Percentiles rank a stretch among this genome's conserved stretches.
phyloP scores from a whole-genome alignment of 2,797 vertebrate species.

The Psittacula echo region DNA sequence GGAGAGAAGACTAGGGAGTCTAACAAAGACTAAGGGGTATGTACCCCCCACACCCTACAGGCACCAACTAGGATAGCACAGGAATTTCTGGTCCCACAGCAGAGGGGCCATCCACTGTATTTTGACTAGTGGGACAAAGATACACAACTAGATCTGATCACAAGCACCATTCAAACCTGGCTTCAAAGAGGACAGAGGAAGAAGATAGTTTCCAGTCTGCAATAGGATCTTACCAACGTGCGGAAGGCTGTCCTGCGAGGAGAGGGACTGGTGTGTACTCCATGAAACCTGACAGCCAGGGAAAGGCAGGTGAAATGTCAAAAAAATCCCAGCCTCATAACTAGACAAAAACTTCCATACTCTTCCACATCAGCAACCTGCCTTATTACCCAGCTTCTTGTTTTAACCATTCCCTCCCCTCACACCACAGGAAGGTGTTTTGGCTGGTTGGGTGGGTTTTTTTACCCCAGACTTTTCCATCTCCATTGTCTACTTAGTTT shows the following conservation, averaged over 20 bases:
- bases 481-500: neutral
- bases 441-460: neutral
- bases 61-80: neutral
- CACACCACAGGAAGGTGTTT: neutral
- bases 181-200: neutral
- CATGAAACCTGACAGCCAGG: slow-evolving; percentile 84
- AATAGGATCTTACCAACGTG: slow-evolving; percentile 65
- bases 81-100: neutral
- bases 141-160: neutral
- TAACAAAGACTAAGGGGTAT: neutral
- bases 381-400: neutral
- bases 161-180: neutral
- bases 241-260: slow-evolving; percentile 59
- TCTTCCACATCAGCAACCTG: neutral
- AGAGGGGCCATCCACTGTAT: neutral
- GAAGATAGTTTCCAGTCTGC: neutral
- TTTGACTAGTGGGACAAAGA: neutral
- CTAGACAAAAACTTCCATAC: neutral
- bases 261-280: slow-evolving; percentile 85
- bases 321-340: neutral
- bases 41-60: neutral
- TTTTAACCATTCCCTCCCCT: neutral
- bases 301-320: neutral
- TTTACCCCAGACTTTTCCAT: neutral
- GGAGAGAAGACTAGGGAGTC: neutral